Base-by-base conservation (phyloP, 2,888 invertebrate genomes). In the Escarpia spicata region DNA sequence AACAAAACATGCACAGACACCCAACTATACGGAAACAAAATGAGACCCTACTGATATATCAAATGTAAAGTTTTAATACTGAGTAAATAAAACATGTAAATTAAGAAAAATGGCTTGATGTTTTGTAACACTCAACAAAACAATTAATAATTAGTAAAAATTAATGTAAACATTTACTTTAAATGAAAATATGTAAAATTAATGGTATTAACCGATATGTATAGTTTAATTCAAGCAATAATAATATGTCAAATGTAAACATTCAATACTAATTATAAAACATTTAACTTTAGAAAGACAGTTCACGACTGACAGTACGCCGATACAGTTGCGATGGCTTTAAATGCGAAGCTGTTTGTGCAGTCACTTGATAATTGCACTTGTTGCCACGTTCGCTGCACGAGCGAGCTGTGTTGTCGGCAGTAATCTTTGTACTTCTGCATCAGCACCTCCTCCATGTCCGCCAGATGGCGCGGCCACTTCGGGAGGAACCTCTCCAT, bases 401-500 rank as follows among this genome's bases (percentile, higher is more conserved):
- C 26, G 75, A 75, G 26, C 75, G n/a, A 75, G 26, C n/a, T 75
- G 75, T 75, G 75, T 26, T 75, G 75, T 75, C n/a, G 75, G 75
- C 75, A 75, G 75, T 75, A 75, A 26, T 75, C 75, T 75, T 75
- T 75, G 75, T 75, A 75, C n/a, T 75, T 19, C 75, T 75, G 75
- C 26, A 75, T 15, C 75, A 75, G 89, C 37, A 75, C 60, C 19
- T 58, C 89, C 15, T 58, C 15, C 12, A 45, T 92, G 89, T 92
- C 89, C 43, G 60, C 92, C 60, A 92, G 92, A 26, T 75, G 75
- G 75, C 75, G 75, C 43, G 60, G 43, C 37, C 52, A 92, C 60
- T 43, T 44, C 37, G 92, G 92, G 12, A 92, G 31, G 89, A 43
- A 92, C 19, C 89, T 60, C 75, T 58, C 92, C 92, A 92, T 92